A percentile compares a stretch with the other conserved stretches of the same genome.
Conservation (phyloP, 2,797 vertebrate genomes). For the Xyrichtys novacula region DNA sequence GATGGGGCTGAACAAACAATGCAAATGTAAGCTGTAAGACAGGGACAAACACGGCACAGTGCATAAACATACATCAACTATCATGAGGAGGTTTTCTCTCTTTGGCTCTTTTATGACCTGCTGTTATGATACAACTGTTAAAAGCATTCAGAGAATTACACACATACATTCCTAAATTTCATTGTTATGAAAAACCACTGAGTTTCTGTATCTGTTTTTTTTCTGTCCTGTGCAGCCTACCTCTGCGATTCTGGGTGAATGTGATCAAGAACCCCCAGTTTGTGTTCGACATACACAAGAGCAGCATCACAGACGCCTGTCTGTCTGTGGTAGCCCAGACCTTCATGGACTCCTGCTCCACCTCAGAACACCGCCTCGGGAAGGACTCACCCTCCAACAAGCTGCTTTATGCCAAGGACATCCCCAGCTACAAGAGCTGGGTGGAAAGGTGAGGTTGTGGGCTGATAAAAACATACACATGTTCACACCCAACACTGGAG, state of each 20-base stretch:
- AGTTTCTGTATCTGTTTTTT: slow-evolving; percentile 17
- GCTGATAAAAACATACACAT: slow-evolving; percentile 29
- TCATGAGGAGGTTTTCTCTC: not conserved
- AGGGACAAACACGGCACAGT: slow-evolving; percentile 10
- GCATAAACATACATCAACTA: slow-evolving; percentile 6
- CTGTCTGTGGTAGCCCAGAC: slow-evolving; percentile 97
- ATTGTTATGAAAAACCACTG: not conserved
- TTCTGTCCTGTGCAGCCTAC: slow-evolving; percentile 86
- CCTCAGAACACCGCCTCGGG: slow-evolving; percentile 97
- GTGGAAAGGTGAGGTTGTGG: slow-evolving; percentile 95
- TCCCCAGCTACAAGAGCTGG: slow-evolving; percentile 99
- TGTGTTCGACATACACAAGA: slow-evolving; percentile 98
- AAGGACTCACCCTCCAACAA: slow-evolving; percentile 99
- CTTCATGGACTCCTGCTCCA: slow-evolving; percentile 99
- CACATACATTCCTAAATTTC: not conserved
- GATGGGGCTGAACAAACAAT: slow-evolving; percentile 18
- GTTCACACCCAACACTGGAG: slow-evolving; percentile 17
- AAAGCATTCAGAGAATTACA: too few species aligned
- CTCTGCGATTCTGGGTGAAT: slow-evolving; percentile 99
- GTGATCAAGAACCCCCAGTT: slow-evolving; percentile 99
- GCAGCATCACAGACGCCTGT: slow-evolving; percentile 97
- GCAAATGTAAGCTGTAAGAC: not conserved
- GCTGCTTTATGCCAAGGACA: slow-evolving; percentile 98
- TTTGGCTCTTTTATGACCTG: too few species aligned
- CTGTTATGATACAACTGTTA: too few species aligned